Evolutionary conservation across 2,888 invertebrate species (phyloP).

Genomic region (Aspidiotus destructor): DNA sequence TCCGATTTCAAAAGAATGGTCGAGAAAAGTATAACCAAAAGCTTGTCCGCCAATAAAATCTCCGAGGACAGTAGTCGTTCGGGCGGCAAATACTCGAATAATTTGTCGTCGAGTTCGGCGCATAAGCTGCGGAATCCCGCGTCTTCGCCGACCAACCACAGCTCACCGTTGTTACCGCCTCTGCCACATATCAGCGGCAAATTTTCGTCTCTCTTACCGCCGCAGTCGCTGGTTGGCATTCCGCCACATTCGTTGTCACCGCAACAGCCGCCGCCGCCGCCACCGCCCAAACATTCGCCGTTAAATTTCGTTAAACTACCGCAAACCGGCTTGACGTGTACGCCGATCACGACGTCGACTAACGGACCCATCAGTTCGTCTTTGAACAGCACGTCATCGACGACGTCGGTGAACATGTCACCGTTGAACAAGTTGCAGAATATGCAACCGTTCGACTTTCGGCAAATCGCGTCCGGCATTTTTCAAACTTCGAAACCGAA

Average conservation of each 20-base stretch:
- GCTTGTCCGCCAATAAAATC: slow-evolving; percentile 17
- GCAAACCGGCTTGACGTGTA: slow-evolving; percentile 39
- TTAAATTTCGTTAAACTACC: slow-evolving; percentile 46
- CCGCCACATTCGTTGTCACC: slow-evolving; percentile 40
- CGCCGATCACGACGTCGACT: slow-evolving; percentile 36
- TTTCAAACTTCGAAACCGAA: slow-evolving; percentile 25
- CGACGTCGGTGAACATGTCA: slow-evolving; percentile 56
- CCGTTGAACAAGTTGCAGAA: slow-evolving; percentile 82
- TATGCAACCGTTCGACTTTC: slow-evolving; percentile 92
- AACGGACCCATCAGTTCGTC: slow-evolving; percentile 50
- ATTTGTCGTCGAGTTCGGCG: slow-evolving; percentile 26
- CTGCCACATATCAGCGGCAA: slow-evolving; percentile 39
- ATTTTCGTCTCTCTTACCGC: slow-evolving; percentile 39
- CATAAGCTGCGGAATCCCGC: slow-evolving; percentile 27
- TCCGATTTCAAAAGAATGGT: slow-evolving; percentile 50
- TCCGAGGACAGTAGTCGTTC: slow-evolving; percentile 16
- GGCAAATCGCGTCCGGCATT: slow-evolving; percentile 49
- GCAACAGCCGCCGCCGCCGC: slow-evolving; percentile 7
- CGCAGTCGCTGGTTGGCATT: slow-evolving; percentile 37
- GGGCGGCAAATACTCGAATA: slow-evolving; percentile 1
- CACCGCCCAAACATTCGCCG: slow-evolving; percentile 37
- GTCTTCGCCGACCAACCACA: slow-evolving; percentile 37
- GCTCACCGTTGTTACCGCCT: slow-evolving; percentile 45
- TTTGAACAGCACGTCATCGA: slow-evolving; percentile 44
- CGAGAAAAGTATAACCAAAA: slow-evolving; percentile 41